Evolutionary conservation across 2,797 vertebrate genomes (phyloP).

Genomic region (Lithobates pipiens): DNA sequence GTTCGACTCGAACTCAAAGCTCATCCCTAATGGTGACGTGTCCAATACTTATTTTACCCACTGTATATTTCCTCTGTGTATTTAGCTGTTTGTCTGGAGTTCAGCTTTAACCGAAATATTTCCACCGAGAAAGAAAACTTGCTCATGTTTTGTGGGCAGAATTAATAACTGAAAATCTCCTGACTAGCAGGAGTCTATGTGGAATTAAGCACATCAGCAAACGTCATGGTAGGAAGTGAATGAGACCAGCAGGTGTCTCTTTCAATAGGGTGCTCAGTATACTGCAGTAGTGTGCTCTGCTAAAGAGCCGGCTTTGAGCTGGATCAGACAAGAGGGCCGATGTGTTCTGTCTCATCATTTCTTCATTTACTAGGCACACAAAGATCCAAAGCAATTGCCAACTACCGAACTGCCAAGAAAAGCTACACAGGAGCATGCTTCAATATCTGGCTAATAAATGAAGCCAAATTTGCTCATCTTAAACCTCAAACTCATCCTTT

Average conservation of each 20-base stretch:
- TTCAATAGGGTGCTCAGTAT: conserved; percentile 17
- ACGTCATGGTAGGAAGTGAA: conserved; percentile 26
- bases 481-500: too few species aligned
- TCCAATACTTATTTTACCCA: too few species aligned
- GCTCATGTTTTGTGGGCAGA: background rate
- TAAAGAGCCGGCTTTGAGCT: conserved; percentile 43
- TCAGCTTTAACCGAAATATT: background rate
- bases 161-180: background rate
- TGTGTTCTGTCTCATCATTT: conserved; percentile 58
- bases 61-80: background rate
- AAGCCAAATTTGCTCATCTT: background rate
- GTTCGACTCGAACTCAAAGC: too few species aligned
- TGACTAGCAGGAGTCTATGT: background rate
- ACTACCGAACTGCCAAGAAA: conserved; percentile 27
- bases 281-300: conserved; percentile 25
- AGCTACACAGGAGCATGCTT: background rate
- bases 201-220: conserved; percentile 20
- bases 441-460: background rate
- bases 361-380: conserved; percentile 53
- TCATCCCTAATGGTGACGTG: too few species aligned
- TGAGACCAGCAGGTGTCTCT: conserved; percentile 46
- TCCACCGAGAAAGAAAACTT: background rate
- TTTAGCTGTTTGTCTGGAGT: background rate
- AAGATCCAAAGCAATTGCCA: conserved; percentile 24
- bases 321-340: conserved; percentile 26